Evolutionary conservation across 2,797 vertebrate species (phyloP), one percentile per base, ranked within the genome.

Genomic region (Karalla daura): DNA sequence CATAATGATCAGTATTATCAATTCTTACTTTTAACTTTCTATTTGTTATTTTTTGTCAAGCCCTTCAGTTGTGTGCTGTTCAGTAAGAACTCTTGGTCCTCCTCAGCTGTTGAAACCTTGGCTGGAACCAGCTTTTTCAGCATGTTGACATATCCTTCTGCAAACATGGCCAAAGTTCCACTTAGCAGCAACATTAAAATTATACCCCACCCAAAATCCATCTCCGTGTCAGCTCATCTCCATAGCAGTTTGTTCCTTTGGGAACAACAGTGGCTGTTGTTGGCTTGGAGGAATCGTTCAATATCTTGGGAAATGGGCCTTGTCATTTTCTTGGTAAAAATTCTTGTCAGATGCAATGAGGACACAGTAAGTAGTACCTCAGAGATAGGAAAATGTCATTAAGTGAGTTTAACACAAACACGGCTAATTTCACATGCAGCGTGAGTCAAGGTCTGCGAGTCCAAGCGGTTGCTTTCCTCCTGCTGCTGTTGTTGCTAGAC

Each of bases 61-160:
- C 24, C 27, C 20, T 33, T 46, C 61, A 35, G 24, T 25, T 61
- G 24, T 21, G 25, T 52, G 15, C 25, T 15, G 18, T 12, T n/a
- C 24, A 5, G 14, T 18, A 30, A 20, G 43, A 58, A 20, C 28
- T 35, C 40, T 49, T 18, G 11, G 20, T 18, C 52, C 41, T 61
- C 20, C 14, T 35, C 33, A 45, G 58, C 30, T 36, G 24, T 23
- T n/a, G 1, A 8, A 54, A 41, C 21, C 5, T 21, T 25, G 51
- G 21, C 20, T 53, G 13, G 45, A 45, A 45, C 1, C 9, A n/a
- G 14, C 14, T 63, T 45, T 61, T 66, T 12, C 49, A 11, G 53
- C 8, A 33, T 47, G 14, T 15, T 25, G 2, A 49, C 17, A 12
- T 21, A 13, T 46, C 23, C 4, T 17, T 44, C 44, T 43, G 44